Base-by-base conservation (phyloP, 1,140 invertebrate species). In the Papilio polytes region DNA sequence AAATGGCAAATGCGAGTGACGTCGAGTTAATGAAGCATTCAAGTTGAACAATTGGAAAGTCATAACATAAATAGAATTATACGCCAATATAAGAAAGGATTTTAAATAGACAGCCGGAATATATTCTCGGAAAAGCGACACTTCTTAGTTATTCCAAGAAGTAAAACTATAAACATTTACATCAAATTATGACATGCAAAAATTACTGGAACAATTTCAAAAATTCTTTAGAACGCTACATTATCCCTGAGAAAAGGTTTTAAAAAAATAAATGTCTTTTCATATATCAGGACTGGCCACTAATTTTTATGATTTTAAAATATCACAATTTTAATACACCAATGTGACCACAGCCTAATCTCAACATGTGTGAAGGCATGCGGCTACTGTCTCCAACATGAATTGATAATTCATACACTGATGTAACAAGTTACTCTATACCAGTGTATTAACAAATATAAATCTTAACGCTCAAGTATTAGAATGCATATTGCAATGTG, bases 381-480 rank as follows among this genome's bases (percentile, higher is more conserved):
- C 77, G 77, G 59, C 77, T 66, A 78, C 77, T 63, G 77, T 66
- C 77, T 78, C 63, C 41, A 78, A 78, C 59, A 48, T 22, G 56
- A 78, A 78, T 78, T 78, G 36, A 78, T 78, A 63, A 78, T 78
- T 78, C 26, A 78, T 46, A 46, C 20, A 78, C 77, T 78, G 77
- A 78, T 78, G 77, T 78, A 78, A 78, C 74, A 22, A 66, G 77
- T 78, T 66, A 78, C 56, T 78, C 51, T 41, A 36, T 20, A 15
- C 41, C 12, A 7, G n/a, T 20, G 13, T 2, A 18, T 59, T 46
- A 22, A 20, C 36, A 63, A 66, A n/a, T 78, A 44, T 66, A 12
- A 51, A 3, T 41, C 56, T 41, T 46, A 46, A 6, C 12, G 15
- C n/a, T 22, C 12, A 44, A 2, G 10, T 2, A n/a, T 46, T 78